Percentiles rank a stretch among this genome's conserved stretches.
Evolutionary conservation across 2,888 invertebrate genomes (phyloP).

Genomic region (Argyra leucocephala): DNA sequence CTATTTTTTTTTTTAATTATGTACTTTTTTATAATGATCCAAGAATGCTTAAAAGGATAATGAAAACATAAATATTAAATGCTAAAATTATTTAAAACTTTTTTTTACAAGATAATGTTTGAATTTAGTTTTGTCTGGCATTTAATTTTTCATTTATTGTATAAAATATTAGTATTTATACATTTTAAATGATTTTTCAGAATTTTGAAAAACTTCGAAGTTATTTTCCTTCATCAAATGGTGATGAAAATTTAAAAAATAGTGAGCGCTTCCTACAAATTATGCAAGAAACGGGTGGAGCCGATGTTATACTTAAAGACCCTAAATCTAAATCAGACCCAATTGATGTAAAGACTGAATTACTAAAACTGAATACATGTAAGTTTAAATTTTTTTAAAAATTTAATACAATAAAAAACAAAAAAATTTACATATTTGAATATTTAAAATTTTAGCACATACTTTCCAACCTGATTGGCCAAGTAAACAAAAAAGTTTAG

Average conservation of each 20-base stretch:
- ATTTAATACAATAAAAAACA: neutral
- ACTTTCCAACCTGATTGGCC: slow-evolving; percentile 52
- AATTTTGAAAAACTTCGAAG: slow-evolving; percentile 29
- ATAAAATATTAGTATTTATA: no score
- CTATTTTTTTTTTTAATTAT: neutral
- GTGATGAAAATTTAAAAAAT: slow-evolving; percentile 26
- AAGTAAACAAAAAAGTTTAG: slow-evolving; percentile 46
- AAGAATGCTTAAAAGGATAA: no score
- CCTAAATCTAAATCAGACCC: slow-evolving; percentile 30
- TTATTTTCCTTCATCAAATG: slow-evolving; percentile 29
- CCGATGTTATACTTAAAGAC: slow-evolving; percentile 34
- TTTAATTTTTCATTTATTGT: no score
- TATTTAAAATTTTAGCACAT: slow-evolving; percentile 41
- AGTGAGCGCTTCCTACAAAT: slow-evolving; percentile 38
- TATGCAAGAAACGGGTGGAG: slow-evolving; percentile 33
- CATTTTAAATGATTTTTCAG: slow-evolving; percentile 25
- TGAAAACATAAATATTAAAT: no score
- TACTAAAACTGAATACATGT: slow-evolving; percentile 38
- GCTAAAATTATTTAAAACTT: no score
- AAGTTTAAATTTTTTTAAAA: slow-evolving; percentile 19
- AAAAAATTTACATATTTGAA: neutral
- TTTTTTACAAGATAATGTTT: no score
- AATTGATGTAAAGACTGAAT: slow-evolving; percentile 36
- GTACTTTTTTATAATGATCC: no score
- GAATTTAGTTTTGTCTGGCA: no score